Evolutionary conservation across 2,888 invertebrate genomes (phyloP), one percentile per base, ranked within the genome.

Genomic region (Tanypteryx hageni): DNA sequence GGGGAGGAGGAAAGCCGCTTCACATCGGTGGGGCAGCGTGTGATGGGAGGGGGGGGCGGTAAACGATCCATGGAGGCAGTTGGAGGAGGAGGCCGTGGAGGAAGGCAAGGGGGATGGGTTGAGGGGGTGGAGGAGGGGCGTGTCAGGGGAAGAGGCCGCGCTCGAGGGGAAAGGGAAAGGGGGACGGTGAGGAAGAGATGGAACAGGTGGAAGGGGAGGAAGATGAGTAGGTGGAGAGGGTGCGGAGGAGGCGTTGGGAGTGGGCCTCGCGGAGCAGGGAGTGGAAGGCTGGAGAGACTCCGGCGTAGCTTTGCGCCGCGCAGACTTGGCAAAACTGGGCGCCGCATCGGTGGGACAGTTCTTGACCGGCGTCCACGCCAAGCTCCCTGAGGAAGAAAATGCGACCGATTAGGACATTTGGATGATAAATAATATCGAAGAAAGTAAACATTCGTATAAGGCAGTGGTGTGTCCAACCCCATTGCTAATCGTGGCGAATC

Each of bases 321-420:
- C 97, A 97, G 92, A 98, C 97, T 95, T 98, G 98, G 95, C 98
- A 97, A 95, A 98, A 98, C 95, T 98, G 98, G 94, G 98, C 98
- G 82, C 97, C 97, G 94, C 96, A 97, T 93, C 97, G 96, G 94
- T 97, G 95, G 18, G 98, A 97, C 93, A 97, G 94, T 95, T 97
- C 97, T 94, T 98, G 97, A 81, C 97, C 98, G 94, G 97, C 97
- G 94, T 97, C 97, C 81, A 97, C 97, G 94, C 97, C 97, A 92
- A 98, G 97, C 95, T 97, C 96, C 95, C 97, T 97, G 95, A 92
- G 95, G 95, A 94, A 94, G 93, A 93, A 94, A 93, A 44, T 44
- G 44, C 44, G 44, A 5, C 5, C 44, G 44, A 44, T 44, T 44
- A 44, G 44, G 5, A n/a, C n/a, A n/a, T n/a, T n/a, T n/a, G n/a